These are phyloP conservation scores for Eilema caniola DNA, from an alignment of 2,888 invertebrate species.

Conservation along the genomic window DNA sequence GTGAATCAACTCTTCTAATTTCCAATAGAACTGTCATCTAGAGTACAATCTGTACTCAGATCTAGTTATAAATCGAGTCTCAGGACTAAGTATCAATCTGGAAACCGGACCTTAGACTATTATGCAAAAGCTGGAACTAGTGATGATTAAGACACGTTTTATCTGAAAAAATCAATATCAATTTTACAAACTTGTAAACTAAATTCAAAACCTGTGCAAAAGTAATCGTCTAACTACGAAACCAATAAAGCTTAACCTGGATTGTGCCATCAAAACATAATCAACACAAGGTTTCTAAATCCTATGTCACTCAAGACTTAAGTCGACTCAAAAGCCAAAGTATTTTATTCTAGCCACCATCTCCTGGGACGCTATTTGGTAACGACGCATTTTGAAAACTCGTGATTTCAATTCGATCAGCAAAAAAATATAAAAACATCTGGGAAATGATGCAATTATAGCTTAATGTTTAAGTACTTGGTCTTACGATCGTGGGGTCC, in stretches of 20 bases:
- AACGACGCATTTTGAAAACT: too few species aligned
- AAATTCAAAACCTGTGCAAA: background rate
- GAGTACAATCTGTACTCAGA: too few species aligned
- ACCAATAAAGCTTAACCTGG: background rate
- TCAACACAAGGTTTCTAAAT: background rate
- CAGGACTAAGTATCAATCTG: too few species aligned
- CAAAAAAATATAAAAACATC: too few species aligned
- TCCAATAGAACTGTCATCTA: too few species aligned
- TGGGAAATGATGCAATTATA: too few species aligned
- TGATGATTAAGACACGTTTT: background rate
- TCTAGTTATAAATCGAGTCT: too few species aligned
- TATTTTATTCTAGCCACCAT: conserved; percentile 26
- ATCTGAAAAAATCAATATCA: background rate
- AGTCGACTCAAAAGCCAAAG: conserved; percentile 28
- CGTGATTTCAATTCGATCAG: too few species aligned
- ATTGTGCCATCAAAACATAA: conserved; percentile 4
- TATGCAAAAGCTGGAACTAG: background rate
- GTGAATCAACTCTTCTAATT: too few species aligned
- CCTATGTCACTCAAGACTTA: conserved; percentile 35
- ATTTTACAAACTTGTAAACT: background rate
- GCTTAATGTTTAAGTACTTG: too few species aligned
- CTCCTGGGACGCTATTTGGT: background rate
- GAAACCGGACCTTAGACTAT: too few species aligned
- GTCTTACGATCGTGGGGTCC: too few species aligned
- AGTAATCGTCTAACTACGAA: background rate